These are phyloP conservation scores for Sitodiplosis mosellana DNA, from an alignment of 1,140 invertebrate genomes.

Conservation along the genomic window DNA sequence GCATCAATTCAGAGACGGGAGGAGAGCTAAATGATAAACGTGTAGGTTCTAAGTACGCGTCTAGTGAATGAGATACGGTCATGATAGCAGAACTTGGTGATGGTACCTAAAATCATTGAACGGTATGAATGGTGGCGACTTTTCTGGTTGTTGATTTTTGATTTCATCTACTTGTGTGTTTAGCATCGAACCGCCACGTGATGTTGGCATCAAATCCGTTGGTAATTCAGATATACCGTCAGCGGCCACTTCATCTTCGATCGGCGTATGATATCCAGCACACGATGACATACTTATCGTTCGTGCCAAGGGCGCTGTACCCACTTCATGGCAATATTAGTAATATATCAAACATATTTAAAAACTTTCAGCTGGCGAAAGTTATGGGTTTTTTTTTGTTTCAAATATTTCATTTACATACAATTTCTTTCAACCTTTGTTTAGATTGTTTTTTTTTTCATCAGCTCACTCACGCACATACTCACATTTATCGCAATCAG, in stretches of 20 bases:
- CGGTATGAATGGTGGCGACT: conserved; percentile 1
- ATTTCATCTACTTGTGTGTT: conserved; percentile 13
- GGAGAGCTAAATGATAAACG: conserved; percentile 59
- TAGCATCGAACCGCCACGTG: conserved; percentile 28
- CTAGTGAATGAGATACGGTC: conserved; percentile 48
- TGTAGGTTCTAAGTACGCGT: conserved; percentile 66
- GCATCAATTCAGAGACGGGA: conserved; percentile 46
- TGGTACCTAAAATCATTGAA: conserved; percentile 28
- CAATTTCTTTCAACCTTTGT: background rate
- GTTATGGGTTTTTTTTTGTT: no score
- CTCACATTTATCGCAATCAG: background rate
- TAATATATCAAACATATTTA: no score
- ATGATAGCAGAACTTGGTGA: conserved; percentile 70
- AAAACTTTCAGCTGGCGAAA: no score
- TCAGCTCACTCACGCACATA: background rate
- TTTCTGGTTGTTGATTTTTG: background rate
- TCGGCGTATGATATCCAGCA: conserved; percentile 30
- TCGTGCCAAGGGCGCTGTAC: conserved; percentile 32
- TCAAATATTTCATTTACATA: no score
- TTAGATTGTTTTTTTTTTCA: no score
- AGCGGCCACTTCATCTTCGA: conserved; percentile 24
- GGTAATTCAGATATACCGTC: conserved; percentile 2
- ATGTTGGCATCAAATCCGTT: conserved; percentile 6
- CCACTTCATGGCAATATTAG: conserved; percentile 11
- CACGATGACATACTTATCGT: conserved; percentile 40